Evolutionary conservation across 2,113 vertebrate species (phyloP), one percentile per base, ranked within the genome.

Genomic region (Phylloscopus trochiloides): DNA sequence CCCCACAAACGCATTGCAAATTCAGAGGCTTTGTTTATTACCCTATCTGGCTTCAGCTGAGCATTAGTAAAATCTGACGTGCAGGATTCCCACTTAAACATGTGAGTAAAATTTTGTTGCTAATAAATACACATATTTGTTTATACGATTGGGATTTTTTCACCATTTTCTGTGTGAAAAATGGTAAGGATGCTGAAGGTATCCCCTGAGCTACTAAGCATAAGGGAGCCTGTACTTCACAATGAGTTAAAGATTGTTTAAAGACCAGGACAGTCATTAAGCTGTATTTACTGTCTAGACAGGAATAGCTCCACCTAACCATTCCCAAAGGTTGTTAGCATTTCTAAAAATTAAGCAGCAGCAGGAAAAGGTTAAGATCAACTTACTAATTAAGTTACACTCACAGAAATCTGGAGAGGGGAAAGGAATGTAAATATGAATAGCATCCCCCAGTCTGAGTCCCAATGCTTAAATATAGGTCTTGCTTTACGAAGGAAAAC

Each of bases 241-340:
- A 78, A 85, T 1, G 24, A 96, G 88, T 92, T 90, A 92, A 86
- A 93, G 82, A 95, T 77, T 94, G 94, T 93, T 95, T 93, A 88
- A 97, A 95, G 94, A 95, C 91, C 72, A 88, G 92, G 82, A 86
- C 92, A 91, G 86, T 95, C 94, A 95, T 96, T 97, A 97, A 94
- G 72, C 83, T 94, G 95, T 97, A 96, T 92, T 95, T 97, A 97
- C 94, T 86, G 96, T 97, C 96, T 97, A 97, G 96, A 97, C 96
- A 97, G 96, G 79, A 96, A 95, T 90, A 96, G 94, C 95, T 97
- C 96, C 96, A 97, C 95, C 96, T 97, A 97, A 95, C 88, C 96
- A 93, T 97, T 97, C 96, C 95, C 96, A 96, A 97, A 96, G 95
- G 96, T 84, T 96, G 91, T 97, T 96, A 94, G 95, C 96, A 97